Percentiles rank a stretch among this genome's conserved stretches.
These are phyloP conservation scores for Lepidostoma basale DNA, from an alignment of 1,140 invertebrate species.

Conservation along the genomic window DNA sequence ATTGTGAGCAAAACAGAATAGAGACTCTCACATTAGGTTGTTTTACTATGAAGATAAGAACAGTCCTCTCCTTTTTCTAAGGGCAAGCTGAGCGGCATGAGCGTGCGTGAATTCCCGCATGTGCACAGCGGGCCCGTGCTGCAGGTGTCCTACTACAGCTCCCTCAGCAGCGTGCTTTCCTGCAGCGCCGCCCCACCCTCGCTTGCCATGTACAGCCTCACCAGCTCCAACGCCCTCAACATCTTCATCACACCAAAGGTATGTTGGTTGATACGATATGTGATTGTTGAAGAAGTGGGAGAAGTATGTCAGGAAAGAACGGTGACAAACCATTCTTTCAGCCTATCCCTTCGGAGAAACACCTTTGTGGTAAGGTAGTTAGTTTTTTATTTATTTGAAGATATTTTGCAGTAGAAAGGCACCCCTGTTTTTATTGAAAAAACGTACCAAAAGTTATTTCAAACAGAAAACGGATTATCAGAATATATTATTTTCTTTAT, in stretches of 20 bases:
- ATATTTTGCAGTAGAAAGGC: no score
- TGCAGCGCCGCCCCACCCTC: slow-evolving; percentile 57
- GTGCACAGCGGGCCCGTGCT: slow-evolving; percentile 68
- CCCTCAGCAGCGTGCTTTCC: slow-evolving; percentile 61
- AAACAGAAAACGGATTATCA: no score
- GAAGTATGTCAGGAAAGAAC: no score
- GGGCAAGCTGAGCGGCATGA: slow-evolving; percentile 49
- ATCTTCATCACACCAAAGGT: slow-evolving; percentile 52
- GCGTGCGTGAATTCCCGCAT: slow-evolving; percentile 60
- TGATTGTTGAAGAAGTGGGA: no score
- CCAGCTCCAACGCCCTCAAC: slow-evolving; percentile 1
- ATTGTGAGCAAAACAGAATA: no score
- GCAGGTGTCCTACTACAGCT: slow-evolving; percentile 68
- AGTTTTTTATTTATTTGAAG: background rate
- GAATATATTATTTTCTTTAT: no score
- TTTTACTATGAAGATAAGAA: no score
- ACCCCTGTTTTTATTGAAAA: no score
- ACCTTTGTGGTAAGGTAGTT: background rate
- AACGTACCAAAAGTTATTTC: no score
- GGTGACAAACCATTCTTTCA: no score
- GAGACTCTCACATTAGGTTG: no score
- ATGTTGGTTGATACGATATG: no score
- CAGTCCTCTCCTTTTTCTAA: background rate
- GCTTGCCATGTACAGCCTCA: slow-evolving; percentile 52
- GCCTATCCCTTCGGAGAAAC: background rate